Evolutionary conservation across 2,113 vertebrate species (phyloP).

Genomic region (Perognathus longimembris): DNA sequence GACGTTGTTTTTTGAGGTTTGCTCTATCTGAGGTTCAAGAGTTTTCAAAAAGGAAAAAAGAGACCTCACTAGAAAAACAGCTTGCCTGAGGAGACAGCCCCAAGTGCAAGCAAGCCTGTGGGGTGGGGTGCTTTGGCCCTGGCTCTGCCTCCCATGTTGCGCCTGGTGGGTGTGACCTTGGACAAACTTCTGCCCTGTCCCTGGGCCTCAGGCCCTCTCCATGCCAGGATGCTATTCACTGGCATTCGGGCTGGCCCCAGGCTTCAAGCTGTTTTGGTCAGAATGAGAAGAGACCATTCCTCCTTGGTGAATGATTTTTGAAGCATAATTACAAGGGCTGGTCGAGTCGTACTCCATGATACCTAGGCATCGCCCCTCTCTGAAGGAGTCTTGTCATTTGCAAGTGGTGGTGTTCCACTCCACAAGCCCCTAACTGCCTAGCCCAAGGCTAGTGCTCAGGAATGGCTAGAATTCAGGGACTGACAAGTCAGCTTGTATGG

Average conservation of each 20-base stretch:
- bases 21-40: background rate
- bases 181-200: background rate
- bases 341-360: accelerated
- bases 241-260: background rate
- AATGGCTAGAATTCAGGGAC: background rate
- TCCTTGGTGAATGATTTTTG: accelerated
- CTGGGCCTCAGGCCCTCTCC: background rate
- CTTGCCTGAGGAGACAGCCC: background rate
- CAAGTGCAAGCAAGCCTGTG: background rate
- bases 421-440: accelerated
- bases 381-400: background rate
- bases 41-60: background rate
- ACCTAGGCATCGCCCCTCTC: background rate
- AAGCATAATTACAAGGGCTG: no score
- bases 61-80: background rate
- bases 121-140: background rate
- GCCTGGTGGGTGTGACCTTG: background rate
- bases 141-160: background rate
- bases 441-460: background rate
- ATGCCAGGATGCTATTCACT: background rate
- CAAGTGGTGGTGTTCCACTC: background rate
- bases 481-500: background rate
- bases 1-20: background rate
- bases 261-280: background rate
- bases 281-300: background rate